Evolutionary conservation across 2,113 vertebrate species (phyloP).

Genomic region (pig (Sus scrofa)): DNA sequence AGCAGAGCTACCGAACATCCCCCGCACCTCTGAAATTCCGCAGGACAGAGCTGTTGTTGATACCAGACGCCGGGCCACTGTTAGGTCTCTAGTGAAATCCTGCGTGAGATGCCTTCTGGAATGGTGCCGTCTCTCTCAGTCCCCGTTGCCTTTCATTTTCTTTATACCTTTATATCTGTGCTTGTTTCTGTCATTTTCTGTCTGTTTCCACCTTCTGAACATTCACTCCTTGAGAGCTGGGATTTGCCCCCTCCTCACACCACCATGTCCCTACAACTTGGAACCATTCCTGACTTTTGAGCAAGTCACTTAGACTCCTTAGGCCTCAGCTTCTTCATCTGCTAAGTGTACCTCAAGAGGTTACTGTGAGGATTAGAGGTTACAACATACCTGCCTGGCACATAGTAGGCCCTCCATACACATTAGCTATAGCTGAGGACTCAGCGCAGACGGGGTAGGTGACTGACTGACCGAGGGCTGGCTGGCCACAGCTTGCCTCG

Average conservation of each 20-base stretch:
- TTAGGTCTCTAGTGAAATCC: background rate
- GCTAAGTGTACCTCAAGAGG: background rate
- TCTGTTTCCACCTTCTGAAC: background rate
- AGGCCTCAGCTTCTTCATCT: background rate
- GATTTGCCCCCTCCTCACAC: background rate
- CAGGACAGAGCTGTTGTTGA: background rate
- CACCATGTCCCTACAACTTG: background rate
- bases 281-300: background rate
- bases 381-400: background rate
- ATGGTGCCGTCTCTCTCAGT: background rate
- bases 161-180: background rate
- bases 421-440: background rate
- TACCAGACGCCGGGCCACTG: rapidly evolving
- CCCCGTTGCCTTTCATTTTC: background rate
- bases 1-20: background rate
- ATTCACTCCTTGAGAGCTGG: background rate
- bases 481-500: background rate
- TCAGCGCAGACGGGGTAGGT: background rate
- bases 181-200: background rate
- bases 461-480: background rate
- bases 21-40: background rate
- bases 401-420: background rate
- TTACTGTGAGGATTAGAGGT: background rate
- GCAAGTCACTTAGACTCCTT: background rate
- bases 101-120: background rate